Evolutionary conservation across 2,113 vertebrate genomes (phyloP), one percentile per base, ranked within the genome.

Genomic region (Trinectes maculatus): DNA sequence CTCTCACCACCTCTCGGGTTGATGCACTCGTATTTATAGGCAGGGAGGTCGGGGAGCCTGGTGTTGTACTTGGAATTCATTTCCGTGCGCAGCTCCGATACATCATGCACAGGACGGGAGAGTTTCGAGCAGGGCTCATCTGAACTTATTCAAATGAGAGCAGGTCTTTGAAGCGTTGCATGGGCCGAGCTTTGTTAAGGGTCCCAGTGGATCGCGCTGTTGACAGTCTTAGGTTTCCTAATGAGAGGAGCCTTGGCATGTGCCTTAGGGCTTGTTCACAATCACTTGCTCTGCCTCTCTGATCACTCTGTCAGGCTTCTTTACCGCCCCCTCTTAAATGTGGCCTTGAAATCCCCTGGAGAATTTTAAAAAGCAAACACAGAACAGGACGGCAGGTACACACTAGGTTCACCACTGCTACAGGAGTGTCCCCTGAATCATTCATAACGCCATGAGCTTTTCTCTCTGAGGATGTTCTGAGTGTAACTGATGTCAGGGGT

Each of bases 261-360:
- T 1, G 88, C 93, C 89, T 21, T 0, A 61, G 92, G 93, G 84
- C 83, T 83, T 61, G 59, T 85, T 93, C 91, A 90, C 82, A 85
- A 88, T 87, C 87, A 46, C 80, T 92, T 89, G 72, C 48, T 46
- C 43, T 39, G 25, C 49, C 48, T 77, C 92, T 91, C 89, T 92
- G 91, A 92, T 93, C 92, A 92, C 80, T 40, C 68, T 7, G 53
- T 44, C 64, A 10, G 8, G 16, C 62, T 79, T 71, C 80, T 87
- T 77, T 74, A 74, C 66, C 61, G n/a, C 42, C 18, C 25, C 10
- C 36, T 67, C 67, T 81, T 62, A 85, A 76, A 87, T 55, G 57
- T 67, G 82, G 83, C 90, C 87, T 91, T 91, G 83, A 92, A 89
- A 84, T 83, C 74, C 65, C 46, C 60, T 53, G 2, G 46, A 71